Evolutionary conservation across 2,888 invertebrate species (phyloP).

Genomic region (Eupithecia vulgata): DNA sequence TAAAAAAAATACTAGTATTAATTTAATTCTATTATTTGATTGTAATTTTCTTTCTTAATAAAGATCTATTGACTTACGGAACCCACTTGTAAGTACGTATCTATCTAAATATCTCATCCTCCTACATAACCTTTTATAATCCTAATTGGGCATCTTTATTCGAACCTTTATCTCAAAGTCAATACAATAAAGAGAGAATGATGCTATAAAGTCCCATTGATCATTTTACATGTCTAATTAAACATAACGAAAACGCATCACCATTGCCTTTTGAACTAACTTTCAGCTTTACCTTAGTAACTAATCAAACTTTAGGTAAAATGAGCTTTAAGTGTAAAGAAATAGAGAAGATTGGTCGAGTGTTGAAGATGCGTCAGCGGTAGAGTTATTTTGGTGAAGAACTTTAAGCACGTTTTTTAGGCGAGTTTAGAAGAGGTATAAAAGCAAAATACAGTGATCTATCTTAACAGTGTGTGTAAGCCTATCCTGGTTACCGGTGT

Average conservation of each 20-base stretch:
- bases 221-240: conserved; percentile 41
- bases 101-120: not conserved
- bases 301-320: conserved; percentile 17
- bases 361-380: conserved; percentile 29
- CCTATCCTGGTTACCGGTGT: conserved; percentile 56
- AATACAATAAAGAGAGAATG: conserved; percentile 37
- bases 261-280: conserved; percentile 58
- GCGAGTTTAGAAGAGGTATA: conserved; percentile 73
- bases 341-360: conserved; percentile 34
- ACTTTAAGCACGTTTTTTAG: conserved; percentile 73
- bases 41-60: too few relatives aligned
- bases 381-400: conserved; percentile 51
- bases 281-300: conserved; percentile 48
- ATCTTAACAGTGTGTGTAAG: conserved; percentile 66
- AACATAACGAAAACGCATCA: conserved; percentile 37
- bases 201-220: conserved; percentile 37
- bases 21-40: too few relatives aligned
- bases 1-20: too few relatives aligned
- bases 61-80: not conserved
- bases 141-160: conserved; percentile 21
- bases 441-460: conserved; percentile 65
- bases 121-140: conserved; percentile 10
- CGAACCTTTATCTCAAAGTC: conserved; percentile 33
- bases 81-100: not conserved
- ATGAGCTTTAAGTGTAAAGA: conserved; percentile 36